These are phyloP conservation scores for Engystomops pustulosus DNA, from an alignment of 2,113 vertebrate species.

Conservation along the genomic window DNA sequence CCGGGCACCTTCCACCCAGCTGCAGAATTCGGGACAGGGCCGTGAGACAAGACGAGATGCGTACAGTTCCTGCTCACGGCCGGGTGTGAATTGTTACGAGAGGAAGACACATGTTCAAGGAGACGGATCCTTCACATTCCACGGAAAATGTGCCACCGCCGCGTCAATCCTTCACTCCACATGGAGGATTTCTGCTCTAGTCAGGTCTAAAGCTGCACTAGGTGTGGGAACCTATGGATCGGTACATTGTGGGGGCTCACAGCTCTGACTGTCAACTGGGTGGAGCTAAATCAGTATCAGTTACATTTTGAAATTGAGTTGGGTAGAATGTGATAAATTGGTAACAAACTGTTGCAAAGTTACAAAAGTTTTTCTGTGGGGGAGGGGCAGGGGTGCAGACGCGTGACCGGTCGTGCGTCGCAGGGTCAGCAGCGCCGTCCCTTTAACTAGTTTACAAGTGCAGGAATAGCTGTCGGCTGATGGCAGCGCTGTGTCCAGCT, in stretches of 20 bases:
- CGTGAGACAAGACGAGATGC: neutral
- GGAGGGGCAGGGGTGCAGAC: neutral
- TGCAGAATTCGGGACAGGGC: neutral
- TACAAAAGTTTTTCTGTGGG: no score
- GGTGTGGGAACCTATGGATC: no score
- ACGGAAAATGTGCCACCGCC: neutral
- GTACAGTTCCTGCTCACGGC: neutral
- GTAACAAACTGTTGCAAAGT: no score
- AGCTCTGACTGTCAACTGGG: no score
- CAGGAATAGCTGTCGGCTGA: neutral
- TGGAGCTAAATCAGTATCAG: no score
- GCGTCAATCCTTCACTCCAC: neutral
- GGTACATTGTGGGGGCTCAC: no score
- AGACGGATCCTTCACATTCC: neutral
- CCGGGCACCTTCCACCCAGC: neutral
- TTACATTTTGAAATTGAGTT: no score
- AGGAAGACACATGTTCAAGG: neutral
- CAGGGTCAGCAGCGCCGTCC: neutral
- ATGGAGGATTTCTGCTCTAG: neutral
- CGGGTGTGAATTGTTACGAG: neutral
- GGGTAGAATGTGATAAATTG: no score
- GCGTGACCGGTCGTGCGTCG: neutral
- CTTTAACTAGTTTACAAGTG: neutral
- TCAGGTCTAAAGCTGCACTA: neutral
- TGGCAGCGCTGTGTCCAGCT: neutral